Evolutionary conservation across 1,140 invertebrate species (phyloP).

Genomic region (Lethrus apterus): DNA sequence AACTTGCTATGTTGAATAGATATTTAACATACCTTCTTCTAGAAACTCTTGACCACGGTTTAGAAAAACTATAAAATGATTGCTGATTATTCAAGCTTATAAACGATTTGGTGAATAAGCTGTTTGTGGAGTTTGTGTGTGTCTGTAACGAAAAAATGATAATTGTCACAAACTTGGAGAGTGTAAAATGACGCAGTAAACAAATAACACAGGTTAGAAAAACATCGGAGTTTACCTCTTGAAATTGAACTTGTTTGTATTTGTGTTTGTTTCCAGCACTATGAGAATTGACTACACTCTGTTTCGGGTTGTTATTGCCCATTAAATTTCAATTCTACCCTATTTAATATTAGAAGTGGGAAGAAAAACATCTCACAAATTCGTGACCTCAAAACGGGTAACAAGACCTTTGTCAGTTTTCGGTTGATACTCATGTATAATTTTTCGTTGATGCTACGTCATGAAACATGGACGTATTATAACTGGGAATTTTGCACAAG

Average conservation of each 20-base stretch:
- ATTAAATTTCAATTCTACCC: constrained; percentile 13
- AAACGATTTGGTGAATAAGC: constrained; percentile 6
- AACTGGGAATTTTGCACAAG: no score
- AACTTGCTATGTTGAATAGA: constrained; percentile 1
- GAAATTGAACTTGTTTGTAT: constrained; percentile 8
- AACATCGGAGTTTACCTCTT: constrained; percentile 13
- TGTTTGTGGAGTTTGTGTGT: constrained; percentile 6
- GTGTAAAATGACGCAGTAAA: constrained; percentile 15
- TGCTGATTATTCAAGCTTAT: constrained; percentile 9
- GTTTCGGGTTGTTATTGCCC: constrained; percentile 15
- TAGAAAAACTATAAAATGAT: constrained; percentile 9
- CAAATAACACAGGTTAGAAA: constrained; percentile 17
- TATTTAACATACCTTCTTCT: constrained; percentile 10
- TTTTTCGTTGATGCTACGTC: no score
- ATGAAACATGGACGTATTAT: no score
- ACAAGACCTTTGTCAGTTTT: constrained; percentile 12
- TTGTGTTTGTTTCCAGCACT: constrained; percentile 5
- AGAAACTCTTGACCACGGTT: constrained; percentile 15
- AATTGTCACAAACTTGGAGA: constrained; percentile 6
- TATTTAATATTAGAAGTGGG: background rate
- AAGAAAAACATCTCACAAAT: constrained; percentile 11
- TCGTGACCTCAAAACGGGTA: constrained; percentile 12
- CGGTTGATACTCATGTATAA: no score
- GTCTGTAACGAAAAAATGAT: constrained; percentile 3
- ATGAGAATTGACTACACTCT: background rate